Evolutionary conservation across 2,888 invertebrate genomes (phyloP), one percentile per base, ranked within the genome.

Genomic region (Tuberolachnus salignus): DNA sequence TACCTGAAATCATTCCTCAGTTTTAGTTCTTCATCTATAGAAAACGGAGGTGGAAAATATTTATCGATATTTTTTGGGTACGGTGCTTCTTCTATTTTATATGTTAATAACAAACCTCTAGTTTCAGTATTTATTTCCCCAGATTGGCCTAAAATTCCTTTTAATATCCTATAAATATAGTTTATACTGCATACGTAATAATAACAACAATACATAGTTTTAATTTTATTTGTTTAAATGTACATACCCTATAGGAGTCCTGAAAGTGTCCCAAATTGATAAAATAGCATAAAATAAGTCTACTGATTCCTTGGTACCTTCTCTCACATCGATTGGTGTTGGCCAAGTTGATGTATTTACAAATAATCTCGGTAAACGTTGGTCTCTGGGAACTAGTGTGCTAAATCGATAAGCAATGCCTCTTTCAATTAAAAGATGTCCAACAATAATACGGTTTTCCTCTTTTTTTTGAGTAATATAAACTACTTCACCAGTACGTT

Each of bases 41-140:
- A 86, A 23, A 84, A 83, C 6, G 83, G 61, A 8, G 81, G 59
- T 9, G 86, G 86, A 55, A 86, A 84, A 80, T 81, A 83, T 23
- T 81, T 83, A 80, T 88, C 85, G 1, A 91, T 87, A 81, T 90
- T 88, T 14, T 90, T 87, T 63, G 90, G 88, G 86, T 91, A 95
- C 6, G 94, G 93, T 53, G 88, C 88, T 49, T 73, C 80, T 42
- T 59, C n/a, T 46, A 80, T 81, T 53, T 53, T n/a, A 51, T 80
- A 14, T 0, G 80, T 4, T 51, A 91, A 87, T 73, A 98, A 87
- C 84, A 97, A 92, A 10, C 93, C 94, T 83, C 88, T 88, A 0
- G 92, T 91, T 87, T 97, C 95, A 0, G 91, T 89, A 80, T 90
- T 89, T 83, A 97, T 88, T 83, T 94, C 90, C 1, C 93, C 94